These are phyloP conservation scores for Morone saxatilis DNA, from an alignment of 2,113 vertebrate species.

Conservation along the genomic window DNA sequence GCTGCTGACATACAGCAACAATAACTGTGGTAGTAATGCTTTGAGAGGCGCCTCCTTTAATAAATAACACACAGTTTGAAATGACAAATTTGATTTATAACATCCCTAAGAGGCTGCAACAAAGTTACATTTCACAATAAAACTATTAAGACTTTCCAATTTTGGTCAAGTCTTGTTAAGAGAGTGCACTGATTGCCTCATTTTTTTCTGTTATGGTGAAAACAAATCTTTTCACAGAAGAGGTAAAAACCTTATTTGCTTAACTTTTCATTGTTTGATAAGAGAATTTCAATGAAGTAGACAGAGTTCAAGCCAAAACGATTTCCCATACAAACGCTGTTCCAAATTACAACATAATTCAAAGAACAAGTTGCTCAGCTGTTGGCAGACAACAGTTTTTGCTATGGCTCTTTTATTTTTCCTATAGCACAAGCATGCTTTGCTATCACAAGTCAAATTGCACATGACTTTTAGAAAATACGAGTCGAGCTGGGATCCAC, in stretches of 20 bases:
- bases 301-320: background rate
- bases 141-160: constrained; percentile 9
- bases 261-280: constrained; percentile 45
- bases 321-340: constrained; percentile 22
- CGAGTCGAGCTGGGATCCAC: constrained; percentile 4
- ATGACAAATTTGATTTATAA: background rate
- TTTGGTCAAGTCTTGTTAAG: background rate
- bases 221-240: constrained; percentile 1
- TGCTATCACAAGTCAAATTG: constrained; percentile 24
- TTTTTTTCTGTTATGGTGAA: constrained; percentile 26
- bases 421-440: constrained; percentile 36
- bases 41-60: constrained; percentile 4
- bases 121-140: constrained; percentile 6
- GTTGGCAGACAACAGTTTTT: constrained; percentile 29
- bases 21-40: background rate
- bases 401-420: constrained; percentile 30
- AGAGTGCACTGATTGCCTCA: constrained; percentile 24
- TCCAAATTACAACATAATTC: constrained; percentile 36
- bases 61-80: background rate
- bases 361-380: constrained; percentile 14
- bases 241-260: constrained; percentile 4
- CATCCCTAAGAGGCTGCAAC: background rate
- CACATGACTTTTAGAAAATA: constrained; percentile 25
- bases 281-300: constrained; percentile 24
- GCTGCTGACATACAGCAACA: background rate